Evolutionary conservation across 2,888 invertebrate species (phyloP), one percentile per base, ranked within the genome.

Genomic region (Stenodema calcarata): DNA sequence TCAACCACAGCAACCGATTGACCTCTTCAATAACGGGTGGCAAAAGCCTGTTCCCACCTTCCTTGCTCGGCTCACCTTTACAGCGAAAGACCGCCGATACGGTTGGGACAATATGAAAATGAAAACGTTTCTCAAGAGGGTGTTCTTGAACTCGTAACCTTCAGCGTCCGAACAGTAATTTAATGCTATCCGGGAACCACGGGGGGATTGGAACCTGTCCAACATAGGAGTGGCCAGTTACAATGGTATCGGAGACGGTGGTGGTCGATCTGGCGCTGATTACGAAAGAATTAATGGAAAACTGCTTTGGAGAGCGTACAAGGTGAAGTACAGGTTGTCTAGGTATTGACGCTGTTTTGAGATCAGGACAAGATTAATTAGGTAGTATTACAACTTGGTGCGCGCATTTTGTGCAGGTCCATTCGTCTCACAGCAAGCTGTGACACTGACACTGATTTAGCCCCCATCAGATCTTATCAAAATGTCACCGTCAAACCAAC

Each of bases 271-370:
- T 23, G 62, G 4, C n/a, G 62, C 62, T 23, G 62, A 62, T 62
- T 62, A 62, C 62, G 62, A 62, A 62, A 62, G 62, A 62, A 62
- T 62, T 62, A 62, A 62, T 62, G 62, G 62, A 62, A 62, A 62
- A 62, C 62, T 23, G 62, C 62, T 62, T 62, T 23, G 12, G 23
- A n/a, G 27, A n/a, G 3, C 23, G 9, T 11, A 23, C 62, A 62
- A 62, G 62, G 62, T 62, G 62, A 27, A 62, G 23, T 23, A 11
- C 9, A 23, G 62, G 62, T 62, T 62, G 23, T 23, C 62, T 62
- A 23, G 62, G 23, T 62, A 3, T 23, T 62, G 23, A 4, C 23
- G 18, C 18, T 27, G 0, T 23, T 54, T 23, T 1, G 23, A 23
- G 62, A 2, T 35, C 35, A 62, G 23, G 27, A 27, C 11, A 62